phyloP scores from a whole-genome alignment of 23 tunicate species.

The Ciona savignyi region DNA sequence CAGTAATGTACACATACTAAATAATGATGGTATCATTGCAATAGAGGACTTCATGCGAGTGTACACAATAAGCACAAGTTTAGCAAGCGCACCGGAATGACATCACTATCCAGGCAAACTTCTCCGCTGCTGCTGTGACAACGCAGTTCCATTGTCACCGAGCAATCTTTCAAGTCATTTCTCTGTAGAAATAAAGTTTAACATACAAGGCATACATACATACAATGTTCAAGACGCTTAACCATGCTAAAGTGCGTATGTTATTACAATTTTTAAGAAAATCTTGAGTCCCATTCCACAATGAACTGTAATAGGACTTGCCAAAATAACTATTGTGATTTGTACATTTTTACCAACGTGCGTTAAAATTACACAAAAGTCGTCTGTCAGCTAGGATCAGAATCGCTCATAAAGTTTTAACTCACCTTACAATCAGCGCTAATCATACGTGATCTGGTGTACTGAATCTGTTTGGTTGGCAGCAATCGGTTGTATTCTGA shows the following conservation, averaged over 20 bases:
- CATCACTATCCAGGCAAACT: background rate
- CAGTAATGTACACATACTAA: too few species aligned
- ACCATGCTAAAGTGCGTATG: too few species aligned
- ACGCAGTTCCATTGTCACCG: background rate
- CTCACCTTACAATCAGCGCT: conserved; percentile 11
- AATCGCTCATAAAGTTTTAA: too few species aligned
- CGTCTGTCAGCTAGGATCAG: background rate
- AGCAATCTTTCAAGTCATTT: background rate
- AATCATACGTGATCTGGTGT: conserved; percentile 4
- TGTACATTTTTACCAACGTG: too few species aligned
- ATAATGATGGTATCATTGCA: too few species aligned
- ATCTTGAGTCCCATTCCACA: too few species aligned
- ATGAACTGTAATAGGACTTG: too few species aligned
- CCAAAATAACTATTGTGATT: background rate
- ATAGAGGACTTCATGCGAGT: too few species aligned
- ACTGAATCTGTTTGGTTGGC: conserved; percentile 19
- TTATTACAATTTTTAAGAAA: too few species aligned
- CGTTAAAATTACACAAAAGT: too few species aligned
- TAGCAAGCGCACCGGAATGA: background rate
- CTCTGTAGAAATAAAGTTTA: background rate
- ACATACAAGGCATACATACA: too few species aligned
- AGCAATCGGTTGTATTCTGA: conserved; percentile 67
- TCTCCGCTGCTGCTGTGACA: background rate
- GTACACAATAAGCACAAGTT: background rate
- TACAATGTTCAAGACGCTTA: too few species aligned